Base-by-base conservation (phyloP, 1,140 invertebrate genomes). In the Arion vulgaris region DNA sequence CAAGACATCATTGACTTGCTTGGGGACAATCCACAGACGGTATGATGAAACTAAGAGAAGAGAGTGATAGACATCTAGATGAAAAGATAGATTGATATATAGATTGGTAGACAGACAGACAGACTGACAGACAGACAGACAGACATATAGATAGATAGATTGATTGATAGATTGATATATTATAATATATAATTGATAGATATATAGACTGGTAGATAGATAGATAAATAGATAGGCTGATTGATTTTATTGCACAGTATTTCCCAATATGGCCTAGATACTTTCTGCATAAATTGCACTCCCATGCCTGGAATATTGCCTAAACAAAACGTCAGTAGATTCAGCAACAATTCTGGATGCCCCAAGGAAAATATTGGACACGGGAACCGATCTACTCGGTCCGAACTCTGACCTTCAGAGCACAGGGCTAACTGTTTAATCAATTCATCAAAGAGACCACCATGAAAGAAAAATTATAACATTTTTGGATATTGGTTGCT, bases 131-230 rank as follows among this genome's bases (percentile, higher is more conserved):
- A 19, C 17, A 45, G 39, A 41, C 17, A 72, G 1, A 34, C 36
- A 71, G 39, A 45, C 23, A 39, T 2, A 32, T 23, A 45, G 7
- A 45, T n/a, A 53, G 7, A 45, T 17, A 49, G 7, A 49, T 26
- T n/a, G 15, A 72, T 26, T 26, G 28, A 39, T 32, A 28, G n/a
- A 49, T 49, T 71, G 26, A 81, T 49, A 81, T 71, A 80, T 36
- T 17, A 39, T 39, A 39, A 72, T 72, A 72, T 72, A 39, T 72
- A 72, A 38, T 72, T 39, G 39, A 72, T 72, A 72, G 4, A 72
- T 72, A 72, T 72, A 72, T 72, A 39, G 51, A 53, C 53, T 53
- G 51, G 32, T 76, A 34, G 51, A 76, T 68, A 62, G 68, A 71
- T 71, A 71, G 15, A 71, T 71, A 71, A 34, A 71, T 71, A 71